Evolutionary conservation across 2,797 vertebrate species (phyloP).

Genomic region (Pipistrellus nathusii): DNA sequence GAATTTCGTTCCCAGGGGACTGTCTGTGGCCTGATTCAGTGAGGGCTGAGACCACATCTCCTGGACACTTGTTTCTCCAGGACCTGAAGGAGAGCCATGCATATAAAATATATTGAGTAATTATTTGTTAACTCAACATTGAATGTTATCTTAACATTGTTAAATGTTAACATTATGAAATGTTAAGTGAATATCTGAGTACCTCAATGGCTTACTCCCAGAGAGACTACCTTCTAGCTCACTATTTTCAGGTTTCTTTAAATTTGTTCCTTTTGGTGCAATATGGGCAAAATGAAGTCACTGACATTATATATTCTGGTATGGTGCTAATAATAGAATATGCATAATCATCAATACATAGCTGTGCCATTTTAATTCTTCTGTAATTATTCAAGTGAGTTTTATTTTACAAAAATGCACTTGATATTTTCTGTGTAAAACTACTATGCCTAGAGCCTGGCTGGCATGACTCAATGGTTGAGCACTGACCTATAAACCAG

Average conservation of each 20-base stretch:
- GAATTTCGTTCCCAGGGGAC: not conserved
- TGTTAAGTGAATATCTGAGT: slow-evolving; percentile 4
- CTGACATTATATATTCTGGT: not conserved
- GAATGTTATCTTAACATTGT: not conserved
- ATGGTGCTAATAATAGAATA: not conserved
- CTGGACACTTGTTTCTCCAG: not conserved
- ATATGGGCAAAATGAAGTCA: slow-evolving; percentile 3
- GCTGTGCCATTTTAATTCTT: not conserved
- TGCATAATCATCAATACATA: not conserved
- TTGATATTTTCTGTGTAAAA: slow-evolving; percentile 18
- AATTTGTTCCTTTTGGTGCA: not conserved
- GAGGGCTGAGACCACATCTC: not conserved
- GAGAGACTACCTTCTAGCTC: not conserved
- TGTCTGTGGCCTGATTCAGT: not conserved
- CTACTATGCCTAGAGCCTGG: not conserved
- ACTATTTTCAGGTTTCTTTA: not conserved
- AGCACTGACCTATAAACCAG: no score
- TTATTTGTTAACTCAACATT: slow-evolving; percentile 8
- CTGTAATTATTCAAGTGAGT: not conserved
- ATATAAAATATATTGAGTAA: not conserved
- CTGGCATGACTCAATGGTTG: no score
- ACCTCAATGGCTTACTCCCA: not conserved
- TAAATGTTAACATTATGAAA: slow-evolving; percentile 15
- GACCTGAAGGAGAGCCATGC: not conserved
- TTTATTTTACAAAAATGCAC: not conserved